Evolutionary conservation across 2,113 vertebrate species (phyloP).

Genomic region (Rhombomys opimus): DNA sequence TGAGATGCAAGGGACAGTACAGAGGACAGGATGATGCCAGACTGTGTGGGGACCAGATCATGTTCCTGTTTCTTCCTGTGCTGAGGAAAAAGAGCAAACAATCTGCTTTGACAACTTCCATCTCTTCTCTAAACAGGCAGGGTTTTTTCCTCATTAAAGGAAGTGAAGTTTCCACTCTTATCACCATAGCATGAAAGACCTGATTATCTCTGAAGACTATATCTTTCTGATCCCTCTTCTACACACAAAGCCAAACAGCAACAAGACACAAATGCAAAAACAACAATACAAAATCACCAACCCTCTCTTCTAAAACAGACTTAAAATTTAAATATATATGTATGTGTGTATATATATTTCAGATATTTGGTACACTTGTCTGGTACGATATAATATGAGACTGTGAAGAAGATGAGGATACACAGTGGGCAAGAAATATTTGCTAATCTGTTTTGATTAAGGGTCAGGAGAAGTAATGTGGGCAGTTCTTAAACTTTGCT

Average conservation of each 20-base stretch:
- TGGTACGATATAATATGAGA: not conserved
- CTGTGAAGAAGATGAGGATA: not conserved
- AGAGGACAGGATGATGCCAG: not conserved
- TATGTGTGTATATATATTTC: not conserved
- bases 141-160: conserved; percentile 37
- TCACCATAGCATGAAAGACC: not conserved
- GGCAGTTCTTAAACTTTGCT: not conserved
- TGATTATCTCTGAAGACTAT: not conserved
- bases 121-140: not conserved
- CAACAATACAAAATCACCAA: not conserved
- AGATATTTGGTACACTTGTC: not conserved
- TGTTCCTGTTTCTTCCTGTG: not conserved
- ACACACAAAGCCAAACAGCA: conserved; percentile 12
- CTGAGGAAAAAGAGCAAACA: not conserved
- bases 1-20: not conserved
- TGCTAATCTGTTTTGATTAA: not conserved
- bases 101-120: not conserved
- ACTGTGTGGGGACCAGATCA: not conserved
- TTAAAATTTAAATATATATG: no score
- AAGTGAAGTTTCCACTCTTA: not conserved
- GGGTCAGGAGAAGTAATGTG: no score
- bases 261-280: no score
- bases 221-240: not conserved
- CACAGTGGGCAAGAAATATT: not conserved
- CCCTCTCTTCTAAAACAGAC: not conserved